phyloP scores from a whole-genome alignment of 2,888 invertebrate genomes.

The Pollenia angustigena region DNA sequence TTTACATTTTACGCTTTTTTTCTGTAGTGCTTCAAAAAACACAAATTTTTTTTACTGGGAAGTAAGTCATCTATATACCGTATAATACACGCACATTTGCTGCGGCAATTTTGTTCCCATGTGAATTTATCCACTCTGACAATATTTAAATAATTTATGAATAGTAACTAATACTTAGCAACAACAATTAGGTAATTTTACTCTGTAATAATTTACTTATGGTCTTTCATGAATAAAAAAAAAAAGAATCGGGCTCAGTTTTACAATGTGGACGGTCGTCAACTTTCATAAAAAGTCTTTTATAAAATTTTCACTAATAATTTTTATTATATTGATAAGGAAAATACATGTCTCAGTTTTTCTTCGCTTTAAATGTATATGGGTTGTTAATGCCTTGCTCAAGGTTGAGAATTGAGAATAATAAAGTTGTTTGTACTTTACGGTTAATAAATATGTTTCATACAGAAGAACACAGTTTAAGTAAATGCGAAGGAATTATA shows the following conservation, averaged over 20 bases:
- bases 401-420: slow-evolving; percentile 49
- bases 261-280: neutral
- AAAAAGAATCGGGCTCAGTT: neutral
- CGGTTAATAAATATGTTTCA: slow-evolving; percentile 18
- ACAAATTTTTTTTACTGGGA: too few species aligned
- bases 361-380: neutral
- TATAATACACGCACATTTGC: neutral
- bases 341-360: slow-evolving; percentile 20
- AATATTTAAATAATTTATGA: neutral
- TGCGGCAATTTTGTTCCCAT: slow-evolving; percentile 10
- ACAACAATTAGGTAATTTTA: neutral
- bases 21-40: too few species aligned
- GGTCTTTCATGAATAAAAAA: neutral
- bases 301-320: slow-evolving; percentile 12
- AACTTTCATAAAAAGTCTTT: slow-evolving; percentile 1
- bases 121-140: slow-evolving; percentile 24
- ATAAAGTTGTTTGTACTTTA: slow-evolving; percentile 67
- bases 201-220: neutral
- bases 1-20: too few species aligned
- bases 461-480: too few species aligned
- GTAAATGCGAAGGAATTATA: too few species aligned
- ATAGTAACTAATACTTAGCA: slow-evolving; percentile 14
- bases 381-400: slow-evolving; percentile 35
- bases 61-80: neutral
- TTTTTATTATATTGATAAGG: slow-evolving; percentile 26